Evolutionary conservation across 2,797 vertebrate genomes (phyloP).

Genomic region (Microctenopoma lineatum): DNA sequence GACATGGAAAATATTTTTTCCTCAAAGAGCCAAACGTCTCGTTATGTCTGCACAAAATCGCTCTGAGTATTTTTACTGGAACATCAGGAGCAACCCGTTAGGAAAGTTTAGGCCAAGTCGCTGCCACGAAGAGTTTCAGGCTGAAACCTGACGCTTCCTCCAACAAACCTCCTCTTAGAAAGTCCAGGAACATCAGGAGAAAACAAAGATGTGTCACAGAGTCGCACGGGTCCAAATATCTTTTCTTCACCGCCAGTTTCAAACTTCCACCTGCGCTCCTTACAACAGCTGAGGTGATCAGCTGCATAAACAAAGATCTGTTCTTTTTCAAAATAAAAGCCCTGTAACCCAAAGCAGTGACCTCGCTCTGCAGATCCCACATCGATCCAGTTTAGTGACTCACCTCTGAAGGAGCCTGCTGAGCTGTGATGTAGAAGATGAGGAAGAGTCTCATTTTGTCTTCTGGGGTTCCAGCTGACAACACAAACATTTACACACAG

Average conservation of each 20-base stretch:
- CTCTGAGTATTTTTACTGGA: not conserved
- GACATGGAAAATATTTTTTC: constrained; percentile 19
- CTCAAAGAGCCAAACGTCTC: constrained; percentile 5
- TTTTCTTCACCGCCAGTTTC: too few species aligned
- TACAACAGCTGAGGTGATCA: too few species aligned
- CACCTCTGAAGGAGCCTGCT: constrained; percentile 94
- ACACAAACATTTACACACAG: constrained; percentile 39
- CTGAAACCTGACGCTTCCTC: not conserved
- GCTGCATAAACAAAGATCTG: too few species aligned
- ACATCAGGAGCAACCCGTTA: not conserved
- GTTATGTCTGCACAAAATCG: constrained; percentile 6
- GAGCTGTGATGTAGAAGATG: constrained; percentile 94
- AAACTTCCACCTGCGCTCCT: too few species aligned
- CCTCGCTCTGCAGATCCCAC: not conserved
- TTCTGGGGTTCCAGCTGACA: constrained; percentile 93
- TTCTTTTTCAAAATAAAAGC: too few species aligned
- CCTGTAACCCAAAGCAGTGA: too few species aligned
- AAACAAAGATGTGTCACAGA: too few species aligned
- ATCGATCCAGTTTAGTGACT: not conserved
- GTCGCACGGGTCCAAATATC: too few species aligned
- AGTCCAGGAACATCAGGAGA: not conserved
- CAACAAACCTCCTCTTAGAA: not conserved
- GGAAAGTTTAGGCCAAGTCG: not conserved
- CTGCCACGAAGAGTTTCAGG: not conserved
- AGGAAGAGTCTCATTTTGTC: constrained; percentile 98